These are phyloP conservation scores for Euzophera pinguis DNA, from an alignment of 2,888 invertebrate species.

Conservation along the genomic window DNA sequence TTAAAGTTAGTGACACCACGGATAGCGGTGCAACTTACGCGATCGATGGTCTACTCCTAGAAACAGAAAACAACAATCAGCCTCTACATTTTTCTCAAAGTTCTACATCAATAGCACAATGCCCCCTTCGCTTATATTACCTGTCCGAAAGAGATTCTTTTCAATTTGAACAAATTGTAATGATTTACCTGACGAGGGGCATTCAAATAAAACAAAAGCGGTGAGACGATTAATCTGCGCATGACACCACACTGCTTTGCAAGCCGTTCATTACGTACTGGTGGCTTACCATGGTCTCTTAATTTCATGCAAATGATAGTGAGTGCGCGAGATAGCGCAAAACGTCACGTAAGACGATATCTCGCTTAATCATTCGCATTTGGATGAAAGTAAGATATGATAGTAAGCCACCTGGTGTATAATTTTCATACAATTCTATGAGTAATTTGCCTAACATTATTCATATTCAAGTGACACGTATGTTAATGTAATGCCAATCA, in stretches of 20 bases:
- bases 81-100: constrained; percentile 60
- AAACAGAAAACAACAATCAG: constrained; percentile 80
- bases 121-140: constrained; percentile 17
- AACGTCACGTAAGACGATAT: too few relatives aligned
- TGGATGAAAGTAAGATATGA: too few relatives aligned
- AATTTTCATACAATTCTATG: constrained; percentile 32
- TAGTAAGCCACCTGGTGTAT: too few relatives aligned
- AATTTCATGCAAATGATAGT: too few relatives aligned
- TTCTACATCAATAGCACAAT: constrained; percentile 47
- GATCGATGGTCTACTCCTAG: constrained; percentile 81
- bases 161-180: not conserved
- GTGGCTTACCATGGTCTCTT: too few relatives aligned
- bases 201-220: constrained; percentile 46
- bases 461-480: constrained; percentile 22
- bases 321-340: too few relatives aligned
- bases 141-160: constrained; percentile 12
- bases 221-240: constrained; percentile 64
- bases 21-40: constrained; percentile 80
- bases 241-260: constrained; percentile 58
- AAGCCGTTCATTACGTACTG: constrained; percentile 37
- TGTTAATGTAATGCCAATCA: constrained; percentile 53
- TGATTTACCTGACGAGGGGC: constrained; percentile 3
- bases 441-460: constrained; percentile 15
- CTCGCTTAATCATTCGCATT: too few relatives aligned
- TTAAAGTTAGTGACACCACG: constrained; percentile 77